Base-by-base conservation (phyloP, 2,797 vertebrate genomes). In the Leptatherina wallacei region DNA sequence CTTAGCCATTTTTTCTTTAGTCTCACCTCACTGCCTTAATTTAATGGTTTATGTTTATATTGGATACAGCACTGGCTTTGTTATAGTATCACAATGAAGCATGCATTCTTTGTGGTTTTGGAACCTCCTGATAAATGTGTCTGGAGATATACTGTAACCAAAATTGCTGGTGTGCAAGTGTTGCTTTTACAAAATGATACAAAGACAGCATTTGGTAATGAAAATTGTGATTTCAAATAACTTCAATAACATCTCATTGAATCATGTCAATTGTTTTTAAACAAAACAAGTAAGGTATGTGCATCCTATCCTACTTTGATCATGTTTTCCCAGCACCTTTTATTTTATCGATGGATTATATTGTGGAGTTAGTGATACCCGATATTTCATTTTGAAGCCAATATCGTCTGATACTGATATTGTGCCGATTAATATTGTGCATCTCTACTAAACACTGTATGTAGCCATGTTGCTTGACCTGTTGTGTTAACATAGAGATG, bases 1-100 rank as follows among this genome's bases (percentile, higher is more conserved):
- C 82, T 88, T 88, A 86, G 80, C 81, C 72, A 35, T 65, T 74
- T 66, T 49, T 63, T 59, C 78, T 84, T 88, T 85, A 90, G 88
- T 88, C 67, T 75, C 89, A 83, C 81, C 81, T 80, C 75, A 0
- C 61, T 77, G 80, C 81, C 33, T 74, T 72, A 59, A 65, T 72
- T 79, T 74, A 68, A 76, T 22, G 70, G 64, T 71, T 65, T 67
- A 49, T 66, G 68, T 81, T 79, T 51, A 73, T 54, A 47, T 78
- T 58, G 73, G 67, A 83, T 60, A 72, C 72, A 65, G 56, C 69
- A 1, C 1, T 35, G 33, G 49, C 44, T 61, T 67, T 22, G 44
- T 20, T 49, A 22, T n/a, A 8, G 52, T 44, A 27, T 61, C 18
- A 27, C 71, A 65, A 59, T 40, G 62, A 67, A 61, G 66, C 71